A percentile compares a stretch with the other conserved stretches of the same genome.
Evolutionary conservation across 2,113 vertebrate genomes (phyloP).

Genomic region (Opisthocomus hoazin): DNA sequence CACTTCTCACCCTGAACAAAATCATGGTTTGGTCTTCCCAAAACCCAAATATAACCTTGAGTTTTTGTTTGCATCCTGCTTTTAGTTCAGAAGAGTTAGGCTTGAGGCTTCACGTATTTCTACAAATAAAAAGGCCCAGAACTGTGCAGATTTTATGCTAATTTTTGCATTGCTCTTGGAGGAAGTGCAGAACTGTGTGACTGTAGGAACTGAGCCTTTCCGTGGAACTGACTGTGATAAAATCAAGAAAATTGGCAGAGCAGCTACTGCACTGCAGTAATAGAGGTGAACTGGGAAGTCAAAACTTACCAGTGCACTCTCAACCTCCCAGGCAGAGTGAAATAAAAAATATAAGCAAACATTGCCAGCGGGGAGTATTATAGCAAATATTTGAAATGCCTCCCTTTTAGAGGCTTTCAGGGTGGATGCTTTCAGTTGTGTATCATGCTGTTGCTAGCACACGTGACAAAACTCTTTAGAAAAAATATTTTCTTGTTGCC

Average conservation of each 20-base stretch:
- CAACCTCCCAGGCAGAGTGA: neutral
- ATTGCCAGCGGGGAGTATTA: neutral
- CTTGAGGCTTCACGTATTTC: neutral
- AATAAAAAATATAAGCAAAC: conserved; percentile 26
- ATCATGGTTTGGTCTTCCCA: neutral
- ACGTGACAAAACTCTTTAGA: neutral
- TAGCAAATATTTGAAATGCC: conserved; percentile 19
- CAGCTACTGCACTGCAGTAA: neutral
- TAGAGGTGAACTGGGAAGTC: neutral
- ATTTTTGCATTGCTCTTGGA: neutral
- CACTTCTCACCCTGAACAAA: neutral
- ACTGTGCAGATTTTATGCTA: neutral
- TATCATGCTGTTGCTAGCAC: conserved; percentile 9
- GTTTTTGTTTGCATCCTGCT: neutral
- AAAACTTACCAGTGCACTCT: neutral
- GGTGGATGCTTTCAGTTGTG: neutral
- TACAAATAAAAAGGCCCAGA: neutral
- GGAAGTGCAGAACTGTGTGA: neutral
- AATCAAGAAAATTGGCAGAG: neutral
- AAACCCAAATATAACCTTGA: neutral
- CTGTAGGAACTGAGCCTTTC: neutral
- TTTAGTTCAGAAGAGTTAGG: neutral
- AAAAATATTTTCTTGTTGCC: conserved; percentile 22
- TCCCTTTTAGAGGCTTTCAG: neutral
- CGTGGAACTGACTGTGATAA: neutral